phyloP scores from a whole-genome alignment of 1,140 invertebrate species.

The Diorhabda sublineata region DNA sequence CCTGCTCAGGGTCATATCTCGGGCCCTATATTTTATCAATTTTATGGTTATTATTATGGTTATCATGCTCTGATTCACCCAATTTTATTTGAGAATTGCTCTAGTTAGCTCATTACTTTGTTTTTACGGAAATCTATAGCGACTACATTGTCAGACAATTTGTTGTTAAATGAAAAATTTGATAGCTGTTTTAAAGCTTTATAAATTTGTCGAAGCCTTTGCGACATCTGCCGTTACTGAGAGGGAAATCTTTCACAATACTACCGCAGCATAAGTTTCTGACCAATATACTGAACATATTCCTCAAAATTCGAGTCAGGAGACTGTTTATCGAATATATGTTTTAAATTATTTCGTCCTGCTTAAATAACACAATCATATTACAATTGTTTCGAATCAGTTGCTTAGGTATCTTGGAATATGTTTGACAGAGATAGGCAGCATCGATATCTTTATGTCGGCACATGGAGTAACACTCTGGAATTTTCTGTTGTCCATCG shows the following conservation, averaged over 20 bases:
- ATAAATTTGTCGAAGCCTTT: neutral
- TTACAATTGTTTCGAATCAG: slow-evolving; percentile 46
- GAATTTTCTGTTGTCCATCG: no score
- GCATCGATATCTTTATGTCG: neutral
- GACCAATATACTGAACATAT: neutral
- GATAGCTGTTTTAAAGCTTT: neutral
- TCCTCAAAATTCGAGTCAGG: neutral
- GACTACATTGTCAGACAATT: neutral
- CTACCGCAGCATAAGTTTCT: neutral
- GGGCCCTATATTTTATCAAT: neutral
- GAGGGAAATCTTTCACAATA: neutral
- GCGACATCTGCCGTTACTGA: neutral
- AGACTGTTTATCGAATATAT: slow-evolving; percentile 42
- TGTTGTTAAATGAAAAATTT: neutral
- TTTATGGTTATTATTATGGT: neutral
- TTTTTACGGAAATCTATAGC: neutral
- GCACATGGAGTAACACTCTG: neutral
- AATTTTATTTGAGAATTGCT: neutral
- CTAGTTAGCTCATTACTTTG: neutral
- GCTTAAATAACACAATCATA: slow-evolving; percentile 24
- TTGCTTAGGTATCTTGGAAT: slow-evolving; percentile 43
- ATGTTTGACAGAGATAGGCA: no score
- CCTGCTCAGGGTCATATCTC: neutral
- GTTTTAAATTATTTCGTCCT: slow-evolving; percentile 47
- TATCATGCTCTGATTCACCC: neutral